Conservation (phyloP, 2,113 vertebrate species). For the Eurystomus gularis region DNA sequence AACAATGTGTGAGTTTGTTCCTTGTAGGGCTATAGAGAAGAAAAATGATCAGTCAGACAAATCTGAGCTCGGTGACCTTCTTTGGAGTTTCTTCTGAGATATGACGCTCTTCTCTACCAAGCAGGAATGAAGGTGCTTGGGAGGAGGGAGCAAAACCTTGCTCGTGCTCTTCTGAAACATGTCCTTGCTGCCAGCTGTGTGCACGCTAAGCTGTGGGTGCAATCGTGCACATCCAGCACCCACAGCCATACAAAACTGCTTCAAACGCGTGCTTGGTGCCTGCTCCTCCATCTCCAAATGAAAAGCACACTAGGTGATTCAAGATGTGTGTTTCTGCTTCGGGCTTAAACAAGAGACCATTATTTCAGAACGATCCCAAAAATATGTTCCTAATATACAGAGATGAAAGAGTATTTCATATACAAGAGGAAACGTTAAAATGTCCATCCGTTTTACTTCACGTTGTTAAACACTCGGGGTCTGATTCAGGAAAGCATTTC, state of each 20-base stretch:
- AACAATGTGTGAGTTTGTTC: slow-evolving; percentile 21
- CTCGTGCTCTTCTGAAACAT: neutral
- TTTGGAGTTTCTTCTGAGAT: neutral
- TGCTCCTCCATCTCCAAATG: slow-evolving; percentile 11
- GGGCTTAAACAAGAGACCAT: slow-evolving; percentile 59
- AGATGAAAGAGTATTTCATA: slow-evolving; percentile 58
- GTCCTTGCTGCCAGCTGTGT: neutral
- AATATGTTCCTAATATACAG: slow-evolving; percentile 70
- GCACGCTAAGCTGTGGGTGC: neutral
- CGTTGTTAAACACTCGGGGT: neutral
- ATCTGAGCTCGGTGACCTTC: neutral
- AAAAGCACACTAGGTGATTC: slow-evolving; percentile 70
- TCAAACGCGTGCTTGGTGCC: slow-evolving; percentile 16
- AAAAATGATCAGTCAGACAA: slow-evolving; percentile 22
- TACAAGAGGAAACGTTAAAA: slow-evolving; percentile 54
- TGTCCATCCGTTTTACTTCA: slow-evolving; percentile 24
- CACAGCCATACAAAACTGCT: slow-evolving; percentile 27
- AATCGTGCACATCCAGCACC: neutral
- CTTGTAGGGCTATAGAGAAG: neutral
- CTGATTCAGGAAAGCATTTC: slow-evolving; percentile 20
- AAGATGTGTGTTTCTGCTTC: slow-evolving; percentile 66
- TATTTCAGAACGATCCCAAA: slow-evolving; percentile 70
- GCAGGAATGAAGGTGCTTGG: neutral
- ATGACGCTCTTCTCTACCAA: slow-evolving; percentile 27
- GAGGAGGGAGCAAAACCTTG: slow-evolving; percentile 15